Evolutionary conservation across 2,797 vertebrate species (phyloP), one percentile per base, ranked within the genome.

Genomic region (Scolopax rusticola): DNA sequence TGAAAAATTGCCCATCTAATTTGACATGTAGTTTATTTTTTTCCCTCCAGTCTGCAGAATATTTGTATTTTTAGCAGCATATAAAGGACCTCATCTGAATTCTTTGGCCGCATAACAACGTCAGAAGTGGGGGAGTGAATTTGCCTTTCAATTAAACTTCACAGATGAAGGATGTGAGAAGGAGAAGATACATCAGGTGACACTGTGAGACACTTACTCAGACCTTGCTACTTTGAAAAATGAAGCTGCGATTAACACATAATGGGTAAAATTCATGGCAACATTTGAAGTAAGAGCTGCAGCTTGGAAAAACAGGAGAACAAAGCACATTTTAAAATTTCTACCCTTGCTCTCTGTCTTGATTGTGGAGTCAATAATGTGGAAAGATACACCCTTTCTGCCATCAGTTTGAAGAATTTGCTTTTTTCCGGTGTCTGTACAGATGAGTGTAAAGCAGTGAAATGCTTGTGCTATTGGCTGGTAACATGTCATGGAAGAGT

Each of bases 401-500:
- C 12, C 0, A 0, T 38, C 43, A 87, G 40, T 70, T 53, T 81
- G 61, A 63, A 50, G 51, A 89, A n/a, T 50, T 63, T 79, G 17
- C 14, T n/a, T 82, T 92, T 87, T 84, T 56, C 33, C 2, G 0
- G 5, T 56, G 48, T 67, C 33, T 28, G 8, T 64, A 33, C 33
- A 27, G 40, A 19, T 51, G 68, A 64, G 40, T 23, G 11, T 75
- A 14, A 54, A 59, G 43, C 30, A 11, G 38, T 81, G 60, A 47
- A 33, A 11, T 53, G 36, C 45, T 36, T 21, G 6, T 56, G 68
- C 54, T 60, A n/a, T 65, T 63, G 27, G 28, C 76, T 76, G 38
- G 15, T 83, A 40, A 19, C 0, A 0, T 25, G 21, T 64, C 8
- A 2, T 0, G 0, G 38, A 64, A 65, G 12, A 88, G 38, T 48